Evolutionary conservation across 2,113 vertebrate genomes (phyloP), one percentile per base, ranked within the genome.

Genomic region (Hypomesus transpacificus): DNA sequence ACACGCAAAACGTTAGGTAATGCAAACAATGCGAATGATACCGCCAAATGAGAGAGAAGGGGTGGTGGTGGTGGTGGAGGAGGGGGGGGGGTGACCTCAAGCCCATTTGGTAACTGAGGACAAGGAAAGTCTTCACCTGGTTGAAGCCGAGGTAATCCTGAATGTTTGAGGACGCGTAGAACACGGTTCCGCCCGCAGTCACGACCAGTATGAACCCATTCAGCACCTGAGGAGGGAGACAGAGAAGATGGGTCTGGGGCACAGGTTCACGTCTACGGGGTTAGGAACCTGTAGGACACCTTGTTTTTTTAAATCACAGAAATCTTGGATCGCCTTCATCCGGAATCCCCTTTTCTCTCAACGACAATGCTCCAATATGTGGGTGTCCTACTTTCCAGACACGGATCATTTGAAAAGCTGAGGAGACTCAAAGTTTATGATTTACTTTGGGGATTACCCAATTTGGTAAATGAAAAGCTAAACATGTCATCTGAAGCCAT

Each of bases 141-240:
- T 94, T 92, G 88, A 94, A 94, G 1, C 94, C 94, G 64, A 95
- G 85, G 77, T 95, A 94, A 79, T 95, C 93, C 76, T 95, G 92
- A 70, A 95, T 93, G 52, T 92, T 94, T 6, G 94, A 90, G 39
- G 94, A 95, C 16, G 87, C 88, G 0, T 93, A 95, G 81, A 95
- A 95, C 68, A 95, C 91, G 65, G 93, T 82, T 28, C 92, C 94
- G 73, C 91, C 92, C 3, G 89, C 85, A 0, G 92, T 93, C 74
- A 94, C 90, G 73, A 94, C 94, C 76, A 95, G 74, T 1, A 95
- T 91, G 78, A 95, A 95, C 59, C 94, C 94, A 87, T 92, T 94
- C 69, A 95, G 85, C 52, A 92, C 93, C 94, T 95, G 77, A 1
- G 54, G 62, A 31, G 17, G 65, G 51, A 57, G 20, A 22, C 7